Base-by-base conservation (phyloP, 2,888 invertebrate genomes). In the Campoplex nolae region DNA sequence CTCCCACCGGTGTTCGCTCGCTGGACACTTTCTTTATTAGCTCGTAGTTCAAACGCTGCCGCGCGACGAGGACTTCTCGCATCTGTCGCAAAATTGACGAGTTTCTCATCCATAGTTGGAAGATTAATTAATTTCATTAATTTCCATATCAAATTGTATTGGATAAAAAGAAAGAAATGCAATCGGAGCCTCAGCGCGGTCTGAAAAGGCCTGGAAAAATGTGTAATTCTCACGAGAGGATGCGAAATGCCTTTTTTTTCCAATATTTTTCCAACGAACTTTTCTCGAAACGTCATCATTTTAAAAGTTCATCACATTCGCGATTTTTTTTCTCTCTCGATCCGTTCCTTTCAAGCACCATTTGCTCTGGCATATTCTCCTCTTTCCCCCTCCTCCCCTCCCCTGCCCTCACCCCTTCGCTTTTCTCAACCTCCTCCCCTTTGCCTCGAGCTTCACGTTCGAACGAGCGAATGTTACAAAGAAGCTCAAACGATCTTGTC, bases 401-500 rank as follows among this genome's bases (percentile, higher is more conserved):
- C 23, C 23, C 23, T 23, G 0, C 23, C 23, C 23, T 23, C 28
- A 23, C 58, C 28, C 28, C 6, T 38, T 38, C 13, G 13, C 58
- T 13, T 13, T 13, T 4, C 28, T 28, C 32, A 6, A 38, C 4
- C 58, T 16, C 11, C 45, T 2, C 0, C 13, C 32, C 58, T 68
- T 38, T 68, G 9, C 67, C 78, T 62, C 62, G 62, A 56, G 38
- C 56, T 54, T 48, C 58, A n/a, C 70, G 58, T 75, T 70, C 70
- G 82, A 62, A 62, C 45, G 79, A 38, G 65, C n/a, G 84, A 81
- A 88, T 86, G 91, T 70, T 70, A 67, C 75, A 45, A 73, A 75
- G 45, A 68, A 82, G 79, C 74, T 90, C 89, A 90, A 58, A 90
- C 90, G 91, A 96, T 96, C 93, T 96, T 96, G 89, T 95, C 95